Base-by-base conservation (phyloP, 2,797 vertebrate species). In the Acanthornis magna region DNA sequence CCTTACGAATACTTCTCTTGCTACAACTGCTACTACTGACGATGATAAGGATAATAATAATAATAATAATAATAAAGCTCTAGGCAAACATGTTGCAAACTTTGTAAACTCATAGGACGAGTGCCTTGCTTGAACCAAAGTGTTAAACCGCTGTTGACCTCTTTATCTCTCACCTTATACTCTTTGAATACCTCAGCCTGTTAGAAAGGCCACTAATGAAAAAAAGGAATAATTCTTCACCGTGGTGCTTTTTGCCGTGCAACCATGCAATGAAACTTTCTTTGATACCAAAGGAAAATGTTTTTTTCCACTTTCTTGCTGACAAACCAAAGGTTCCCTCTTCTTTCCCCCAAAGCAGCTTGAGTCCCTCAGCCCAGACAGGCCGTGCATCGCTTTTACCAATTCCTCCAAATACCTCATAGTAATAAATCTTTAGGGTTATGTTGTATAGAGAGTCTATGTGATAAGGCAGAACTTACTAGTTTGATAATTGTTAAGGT, bases 111-210 rank as follows among this genome's bases (percentile, higher is more conserved):
- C 98, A 98, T 98, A 99, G 99, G 99, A 99, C 96, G 99, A 99
- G 99, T 99, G 99, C 99, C 99, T 99, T 99, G 99, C 99, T 99
- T 99, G 98, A 99, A 99, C 99, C 99, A 99, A 99, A 99, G 99
- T 99, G 99, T 99, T 99, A 98, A 99, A 99, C 99, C 99, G 98
- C 98, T 98, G 98, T 99, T 99, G 98, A 99, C 99, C 99, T 99
- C 99, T 98, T 97, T 96, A 95, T 97, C 95, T 98, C 97, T 98
- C 98, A 98, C 98, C 98, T 98, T 99, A 98, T 99, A 98, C 98
- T 99, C 98, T 99, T 98, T 98, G 99, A 99, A 99, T 99, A 99
- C 99, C 99, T 99, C 99, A 99, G 99, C 99, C 99, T 99, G 98
- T 97, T 99, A 98, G 98, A 99, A 99, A 98, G 99, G 99, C 99